Evolutionary conservation across 2,113 vertebrate genomes (phyloP).

Genomic region (Polypterus senegalus): DNA sequence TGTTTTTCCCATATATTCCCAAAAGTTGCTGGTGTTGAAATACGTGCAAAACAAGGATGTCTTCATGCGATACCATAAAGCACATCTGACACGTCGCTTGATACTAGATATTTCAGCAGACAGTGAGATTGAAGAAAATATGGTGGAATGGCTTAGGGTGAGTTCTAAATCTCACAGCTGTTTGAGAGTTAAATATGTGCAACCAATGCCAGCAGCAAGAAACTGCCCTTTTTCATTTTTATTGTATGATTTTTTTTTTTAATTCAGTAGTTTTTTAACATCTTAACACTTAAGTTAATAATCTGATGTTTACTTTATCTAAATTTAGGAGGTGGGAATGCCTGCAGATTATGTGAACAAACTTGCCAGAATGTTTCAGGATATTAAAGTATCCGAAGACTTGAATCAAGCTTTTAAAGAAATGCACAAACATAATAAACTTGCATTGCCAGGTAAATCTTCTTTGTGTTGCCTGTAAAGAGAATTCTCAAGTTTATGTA

Average conservation of each 20-base stretch:
- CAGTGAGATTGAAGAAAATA: conserved; percentile 98
- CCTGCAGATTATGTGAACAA: conserved; percentile 98
- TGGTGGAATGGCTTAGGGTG: conserved; percentile 98
- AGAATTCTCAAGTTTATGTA: too few relatives aligned
- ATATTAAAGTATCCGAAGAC: conserved; percentile 98
- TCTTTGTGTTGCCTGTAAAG: neutral
- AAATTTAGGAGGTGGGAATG: conserved; percentile 91
- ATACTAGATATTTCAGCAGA: conserved; percentile 97
- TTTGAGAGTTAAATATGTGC: too few relatives aligned
- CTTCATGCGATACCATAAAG: conserved; percentile 98
- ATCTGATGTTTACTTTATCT: conserved; percentile 4
- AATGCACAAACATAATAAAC: conserved; percentile 98
- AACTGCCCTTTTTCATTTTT: too few relatives aligned
- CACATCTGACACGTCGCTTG: conserved; percentile 87
- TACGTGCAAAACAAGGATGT: conserved; percentile 99
- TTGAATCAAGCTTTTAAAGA: conserved; percentile 97
- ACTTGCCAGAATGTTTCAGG: conserved; percentile 95
- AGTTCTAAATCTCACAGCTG: conserved; percentile 24
- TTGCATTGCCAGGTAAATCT: conserved; percentile 82
- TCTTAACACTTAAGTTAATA: too few relatives aligned
- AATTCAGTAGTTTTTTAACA: too few relatives aligned
- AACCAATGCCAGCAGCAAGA: too few relatives aligned
- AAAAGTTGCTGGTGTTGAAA: conserved; percentile 89
- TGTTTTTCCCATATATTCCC: conserved; percentile 20
- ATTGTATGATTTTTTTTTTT: too few relatives aligned